phyloP scores from a whole-genome alignment of 2,888 invertebrate genomes.

The Dasysyrphus albostriatus region DNA sequence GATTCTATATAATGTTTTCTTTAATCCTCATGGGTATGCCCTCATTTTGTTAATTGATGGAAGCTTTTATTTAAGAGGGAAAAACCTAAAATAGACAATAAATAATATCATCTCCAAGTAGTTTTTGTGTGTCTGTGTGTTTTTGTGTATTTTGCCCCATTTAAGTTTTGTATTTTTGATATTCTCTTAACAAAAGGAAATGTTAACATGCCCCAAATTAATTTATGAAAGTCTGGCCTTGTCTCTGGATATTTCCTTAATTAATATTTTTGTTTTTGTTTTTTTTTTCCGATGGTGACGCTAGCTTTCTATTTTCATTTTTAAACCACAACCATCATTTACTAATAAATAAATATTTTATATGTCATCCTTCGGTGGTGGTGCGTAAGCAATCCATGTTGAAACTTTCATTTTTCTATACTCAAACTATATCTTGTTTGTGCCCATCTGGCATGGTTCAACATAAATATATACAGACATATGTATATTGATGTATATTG shows the following conservation, averaged over 20 bases:
- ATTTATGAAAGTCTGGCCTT: conserved; percentile 41
- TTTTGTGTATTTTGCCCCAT: conserved; percentile 7
- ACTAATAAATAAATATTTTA: conserved; percentile 40
- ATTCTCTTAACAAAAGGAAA: conserved; percentile 3
- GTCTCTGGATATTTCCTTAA: conserved; percentile 28
- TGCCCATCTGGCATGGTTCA: conserved; percentile 56
- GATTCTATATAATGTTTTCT: background rate
- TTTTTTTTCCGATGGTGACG: conserved; percentile 5
- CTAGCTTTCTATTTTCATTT: conserved; percentile 41
- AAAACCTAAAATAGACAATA: conserved; percentile 28
- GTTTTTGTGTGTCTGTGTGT: background rate
- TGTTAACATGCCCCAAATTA: conserved; percentile 22
- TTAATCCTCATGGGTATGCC: background rate
- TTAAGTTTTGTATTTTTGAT: background rate
- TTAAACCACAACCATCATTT: conserved; percentile 13
- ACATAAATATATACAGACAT: no score
- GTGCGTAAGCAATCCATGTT: conserved; percentile 63
- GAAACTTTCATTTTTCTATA: conserved; percentile 66
- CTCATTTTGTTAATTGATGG: conserved; percentile 32
- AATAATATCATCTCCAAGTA: background rate
- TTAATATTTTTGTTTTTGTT: conserved; percentile 11
- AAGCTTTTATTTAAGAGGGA: conserved; percentile 13
- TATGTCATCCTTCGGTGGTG: conserved; percentile 45
- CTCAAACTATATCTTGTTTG: conserved; percentile 8
- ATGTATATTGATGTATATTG: no score